A percentile compares a stretch with the other conserved stretches of the same genome.
phyloP scores from a whole-genome alignment of 2,797 vertebrate genomes.

The Hylomyscus alleni region DNA sequence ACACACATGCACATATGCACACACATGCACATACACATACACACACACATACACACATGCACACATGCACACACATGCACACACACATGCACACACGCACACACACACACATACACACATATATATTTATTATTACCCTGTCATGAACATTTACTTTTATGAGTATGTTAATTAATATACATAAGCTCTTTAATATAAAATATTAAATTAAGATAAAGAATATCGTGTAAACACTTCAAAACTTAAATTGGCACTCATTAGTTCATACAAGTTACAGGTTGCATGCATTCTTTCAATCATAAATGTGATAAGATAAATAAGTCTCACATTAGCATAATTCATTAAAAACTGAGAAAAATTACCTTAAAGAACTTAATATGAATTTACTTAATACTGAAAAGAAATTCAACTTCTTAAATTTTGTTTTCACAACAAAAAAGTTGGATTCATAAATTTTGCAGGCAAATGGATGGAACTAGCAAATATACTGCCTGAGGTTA shows the following conservation, averaged over 20 bases:
- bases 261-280: slow-evolving; percentile 71
- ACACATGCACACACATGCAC: too few species aligned
- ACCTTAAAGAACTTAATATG: not conserved
- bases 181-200: slow-evolving; percentile 67
- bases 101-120: too few species aligned
- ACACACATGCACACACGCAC: not conserved
- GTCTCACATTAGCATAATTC: slow-evolving; percentile 50
- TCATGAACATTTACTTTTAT: slow-evolving; percentile 64
- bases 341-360: slow-evolving; percentile 62
- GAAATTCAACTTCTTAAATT: not conserved
- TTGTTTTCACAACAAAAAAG: not conserved
- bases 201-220: slow-evolving; percentile 69
- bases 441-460: too few species aligned
- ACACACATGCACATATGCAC: too few species aligned
- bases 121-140: not conserved
- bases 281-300: slow-evolving; percentile 68
- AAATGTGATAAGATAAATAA: slow-evolving; percentile 80
- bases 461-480: too few species aligned
- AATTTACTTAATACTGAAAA: not conserved
- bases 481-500: not conserved
- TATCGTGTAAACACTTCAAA: slow-evolving; percentile 72
- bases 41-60: too few species aligned
- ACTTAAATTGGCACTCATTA: slow-evolving; percentile 78
- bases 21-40: too few species aligned
- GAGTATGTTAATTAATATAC: slow-evolving; percentile 64